Evolutionary conservation across 2,797 vertebrate genomes (phyloP).

Genomic region (Nothura maculosa): DNA sequence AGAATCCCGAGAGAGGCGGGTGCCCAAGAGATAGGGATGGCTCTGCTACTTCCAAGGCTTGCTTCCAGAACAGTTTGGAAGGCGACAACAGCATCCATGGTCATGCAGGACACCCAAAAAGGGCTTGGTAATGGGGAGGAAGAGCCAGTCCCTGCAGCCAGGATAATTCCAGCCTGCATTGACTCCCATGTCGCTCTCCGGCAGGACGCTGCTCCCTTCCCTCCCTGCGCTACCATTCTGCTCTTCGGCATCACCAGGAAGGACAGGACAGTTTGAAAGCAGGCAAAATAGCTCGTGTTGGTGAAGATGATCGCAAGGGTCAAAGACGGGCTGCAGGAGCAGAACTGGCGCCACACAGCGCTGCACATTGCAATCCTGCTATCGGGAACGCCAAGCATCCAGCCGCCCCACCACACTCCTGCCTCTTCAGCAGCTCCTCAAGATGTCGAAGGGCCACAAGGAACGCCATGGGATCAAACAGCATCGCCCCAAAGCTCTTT

Average conservation of each 20-base stretch:
- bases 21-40: neutral
- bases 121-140: neutral
- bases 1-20: accelerated
- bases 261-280: accelerated
- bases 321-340: neutral
- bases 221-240: neutral
- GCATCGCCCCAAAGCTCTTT: neutral
- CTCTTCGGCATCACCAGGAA: accelerated
- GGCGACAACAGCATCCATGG: accelerated
- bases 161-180: neutral
- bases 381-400: accelerated
- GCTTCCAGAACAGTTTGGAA: neutral
- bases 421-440: accelerated
- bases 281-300: neutral
- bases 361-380: too few species aligned
- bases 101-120: accelerated
- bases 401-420: accelerated
- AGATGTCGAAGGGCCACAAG: accelerated
- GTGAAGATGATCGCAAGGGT: neutral
- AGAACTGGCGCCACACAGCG: accelerated
- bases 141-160: neutral
- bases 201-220: neutral
- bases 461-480: neutral
- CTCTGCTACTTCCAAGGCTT: neutral
- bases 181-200: too few species aligned